phyloP scores from a whole-genome alignment of 2,888 invertebrate species.

The Phytoseiulus persimilis region DNA sequence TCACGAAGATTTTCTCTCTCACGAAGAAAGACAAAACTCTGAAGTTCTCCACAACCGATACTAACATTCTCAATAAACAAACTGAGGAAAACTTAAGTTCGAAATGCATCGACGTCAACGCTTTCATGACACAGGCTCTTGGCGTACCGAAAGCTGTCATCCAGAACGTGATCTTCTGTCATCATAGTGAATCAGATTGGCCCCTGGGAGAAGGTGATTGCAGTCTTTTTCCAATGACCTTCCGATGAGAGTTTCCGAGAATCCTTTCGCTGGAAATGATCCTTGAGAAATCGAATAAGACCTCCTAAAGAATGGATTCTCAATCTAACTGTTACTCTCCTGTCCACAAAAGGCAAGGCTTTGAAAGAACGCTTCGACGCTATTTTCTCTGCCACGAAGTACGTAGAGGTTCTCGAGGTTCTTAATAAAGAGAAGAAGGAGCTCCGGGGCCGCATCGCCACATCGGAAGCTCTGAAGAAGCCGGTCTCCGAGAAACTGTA shows the following conservation, averaged over 20 bases:
- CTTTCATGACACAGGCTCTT: constrained; percentile 61
- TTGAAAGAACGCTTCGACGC: constrained; percentile 94
- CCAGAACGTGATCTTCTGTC: constrained; percentile 94
- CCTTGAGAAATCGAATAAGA: too few relatives aligned
- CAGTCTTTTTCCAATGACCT: too few relatives aligned
- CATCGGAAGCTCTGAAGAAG: constrained; percentile 8
- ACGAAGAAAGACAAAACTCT: constrained; percentile 51
- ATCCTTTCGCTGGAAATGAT: too few relatives aligned
- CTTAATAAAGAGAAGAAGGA: constrained; percentile 62
- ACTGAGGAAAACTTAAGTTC: constrained; percentile 45
- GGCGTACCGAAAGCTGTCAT: constrained; percentile 90
- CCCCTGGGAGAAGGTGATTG: constrained; percentile 45
- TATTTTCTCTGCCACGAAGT: constrained; percentile 88
- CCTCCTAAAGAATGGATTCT: background rate
- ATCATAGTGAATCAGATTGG: constrained; percentile 95
- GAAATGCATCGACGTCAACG: constrained; percentile 61
- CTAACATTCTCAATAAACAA: constrained; percentile 54
- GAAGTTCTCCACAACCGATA: constrained; percentile 62
- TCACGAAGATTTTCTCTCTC: constrained; percentile 30
- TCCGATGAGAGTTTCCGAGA: too few relatives aligned
- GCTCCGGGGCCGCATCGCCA: background rate
- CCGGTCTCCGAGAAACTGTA: constrained; percentile 19
- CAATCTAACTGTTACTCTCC: background rate
- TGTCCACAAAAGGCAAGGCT: constrained; percentile 59
- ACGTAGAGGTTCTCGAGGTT: constrained; percentile 76